phyloP scores from a whole-genome alignment of 1,140 invertebrate genomes.

The Steinernema khuongi region DNA sequence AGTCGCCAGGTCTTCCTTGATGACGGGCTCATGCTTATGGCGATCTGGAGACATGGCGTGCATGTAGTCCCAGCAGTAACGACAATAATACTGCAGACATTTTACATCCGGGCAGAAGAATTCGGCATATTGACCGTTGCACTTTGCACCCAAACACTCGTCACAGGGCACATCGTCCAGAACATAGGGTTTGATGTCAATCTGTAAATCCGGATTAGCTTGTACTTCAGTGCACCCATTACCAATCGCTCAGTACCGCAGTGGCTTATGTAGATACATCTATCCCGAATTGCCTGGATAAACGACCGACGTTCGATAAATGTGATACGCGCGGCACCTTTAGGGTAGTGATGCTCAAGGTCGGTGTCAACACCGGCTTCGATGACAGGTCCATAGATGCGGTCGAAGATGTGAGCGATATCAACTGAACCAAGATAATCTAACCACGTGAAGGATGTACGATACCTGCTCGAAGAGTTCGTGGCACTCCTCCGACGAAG shows the following conservation, averaged over 20 bases:
- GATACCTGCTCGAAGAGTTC: slow-evolving; percentile 85
- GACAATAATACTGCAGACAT: slow-evolving; percentile 96
- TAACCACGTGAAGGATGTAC: slow-evolving; percentile 17
- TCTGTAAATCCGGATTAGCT: slow-evolving; percentile 61
- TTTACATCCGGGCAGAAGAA: slow-evolving; percentile 99
- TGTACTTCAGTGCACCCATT: neutral
- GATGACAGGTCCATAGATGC: slow-evolving; percentile 92
- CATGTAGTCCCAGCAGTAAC: slow-evolving; percentile 77
- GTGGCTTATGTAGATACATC: slow-evolving; percentile 95
- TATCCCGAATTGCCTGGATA: slow-evolving; percentile 92
- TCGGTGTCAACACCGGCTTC: slow-evolving; percentile 99
- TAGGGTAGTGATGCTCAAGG: slow-evolving; percentile 95
- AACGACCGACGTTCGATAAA: slow-evolving; percentile 98
- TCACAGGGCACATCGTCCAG: slow-evolving; percentile 99
- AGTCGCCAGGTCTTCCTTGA: slow-evolving; percentile 5
- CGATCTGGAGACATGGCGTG: neutral
- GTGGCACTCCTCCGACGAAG: slow-evolving; percentile 93
- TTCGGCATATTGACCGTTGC: slow-evolving; percentile 92
- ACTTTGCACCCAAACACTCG: slow-evolving; percentile 75
- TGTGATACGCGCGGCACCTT: slow-evolving; percentile 91
- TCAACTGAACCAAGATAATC: slow-evolving; percentile 68
- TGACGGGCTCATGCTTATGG: neutral
- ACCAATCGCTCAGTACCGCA: slow-evolving; percentile 96
- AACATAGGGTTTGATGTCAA: slow-evolving; percentile 95
- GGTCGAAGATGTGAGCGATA: slow-evolving; percentile 97